Evolutionary conservation across 2,797 vertebrate genomes (phyloP), one percentile per base, ranked within the genome.

Genomic region (Acanthurus tractus): DNA sequence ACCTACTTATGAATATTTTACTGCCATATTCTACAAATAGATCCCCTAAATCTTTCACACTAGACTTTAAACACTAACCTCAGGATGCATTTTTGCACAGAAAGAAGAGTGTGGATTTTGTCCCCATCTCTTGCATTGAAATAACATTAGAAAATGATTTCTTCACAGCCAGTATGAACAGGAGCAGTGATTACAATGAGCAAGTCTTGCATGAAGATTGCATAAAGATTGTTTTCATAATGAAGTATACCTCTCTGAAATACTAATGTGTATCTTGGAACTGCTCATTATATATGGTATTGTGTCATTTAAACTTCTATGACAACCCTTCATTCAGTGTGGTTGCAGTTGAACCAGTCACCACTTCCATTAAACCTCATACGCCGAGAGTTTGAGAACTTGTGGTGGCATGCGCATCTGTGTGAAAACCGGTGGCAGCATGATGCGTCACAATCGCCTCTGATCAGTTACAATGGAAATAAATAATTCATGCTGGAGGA

Each of bases 401-500:
- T 84, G 88, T 88, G 95, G 94, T 89, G 92, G 94, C 95, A 95
- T 95, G 89, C 96, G 92, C 96, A 96, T 96, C 96, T 96, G 96
- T 96, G 94, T 95, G 95, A 96, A 91, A 96, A 95, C 95, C 94
- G 96, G 95, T 93, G 96, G 96, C 95, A 94, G 96, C 95, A 93
- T 93, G 97, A 96, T 96, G 96, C 96, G 96, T 97, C 96, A 96
- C 96, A 96, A 96, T 97, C 96, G 95, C 96, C 96, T 96, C 95
- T 95, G 95, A 97, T 98, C 96, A 93, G 96, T 97, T 97, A 97
- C 97, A 97, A 96, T 97, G 95, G 95, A 96, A 96, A 97, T 97
- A 97, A 98, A 98, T 98, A 98, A 98, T 98, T 98, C 97, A 98
- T 98, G 97, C 96, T 95, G 95, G 93, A 96, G 95, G 95, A 97